Base-by-base conservation (phyloP, 2,888 invertebrate genomes). In the Oegoconia quadripuncta region DNA sequence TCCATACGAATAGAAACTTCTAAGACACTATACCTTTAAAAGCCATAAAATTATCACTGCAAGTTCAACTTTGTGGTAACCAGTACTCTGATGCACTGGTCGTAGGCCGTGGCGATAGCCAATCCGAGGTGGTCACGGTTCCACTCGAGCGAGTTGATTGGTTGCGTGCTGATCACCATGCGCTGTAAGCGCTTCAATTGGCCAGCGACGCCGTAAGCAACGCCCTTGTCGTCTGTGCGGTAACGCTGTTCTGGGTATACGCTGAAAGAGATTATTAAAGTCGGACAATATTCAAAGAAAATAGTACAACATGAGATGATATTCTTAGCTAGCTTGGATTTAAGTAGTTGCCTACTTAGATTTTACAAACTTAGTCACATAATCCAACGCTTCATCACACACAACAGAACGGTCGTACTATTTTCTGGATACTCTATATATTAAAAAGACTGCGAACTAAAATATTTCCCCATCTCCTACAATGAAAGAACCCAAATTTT, bases 81-180 rank as follows among this genome's bases (percentile, higher is more conserved):
- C 18, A 98, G 73, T 3, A 98, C 91, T 23, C 98, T 88, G 3
- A 98, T 80, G 39, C 92, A 92, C 78, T 98, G 98, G 86, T 98
- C 98, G 73, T 98, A 97, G 0, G 97, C 90, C 1, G 96, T 95
- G 63, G 96, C 95, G 1, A 97, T 93, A 4, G 94, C 94, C 2
- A 98, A 86, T 0, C 98, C 98, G 29, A 91, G 80, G 69, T 97
- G 97, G 69, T 98, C 97, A 0, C 92, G 90, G 75, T 95, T 96
- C 98, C 98, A 98, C 65, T 97, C 96, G 51, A 96, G 92, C 7
- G 94, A 91, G 63, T 93, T 93, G 46, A 98, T 92, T 0, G 98
- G 98, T 69, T 98, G 98, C 3, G 93, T 89, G 12, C 97, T 94
- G 37, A 98, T 61, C 0, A 92, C 92, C 56, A 91, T 91, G 41